Evolutionary conservation across 2,113 vertebrate genomes (phyloP).

Genomic region (Geococcyx californianus): DNA sequence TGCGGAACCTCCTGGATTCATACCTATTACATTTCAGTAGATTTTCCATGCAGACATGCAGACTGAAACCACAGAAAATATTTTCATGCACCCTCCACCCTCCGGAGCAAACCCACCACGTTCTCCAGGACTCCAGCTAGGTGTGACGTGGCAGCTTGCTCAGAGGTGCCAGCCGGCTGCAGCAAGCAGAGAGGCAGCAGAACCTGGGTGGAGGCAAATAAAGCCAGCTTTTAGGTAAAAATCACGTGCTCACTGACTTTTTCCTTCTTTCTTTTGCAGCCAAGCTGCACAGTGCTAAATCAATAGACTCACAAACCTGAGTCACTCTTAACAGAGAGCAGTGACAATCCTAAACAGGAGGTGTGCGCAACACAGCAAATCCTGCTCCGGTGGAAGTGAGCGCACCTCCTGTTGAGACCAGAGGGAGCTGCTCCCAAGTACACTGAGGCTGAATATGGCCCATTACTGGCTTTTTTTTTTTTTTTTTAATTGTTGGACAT

Average conservation of each 20-base stretch:
- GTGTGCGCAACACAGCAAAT: neutral
- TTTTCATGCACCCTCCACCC: constrained; percentile 53
- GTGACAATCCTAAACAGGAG: neutral
- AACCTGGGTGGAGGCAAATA: neutral
- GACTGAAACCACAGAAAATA: constrained; percentile 64
- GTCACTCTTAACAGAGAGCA: neutral
- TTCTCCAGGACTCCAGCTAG: neutral
- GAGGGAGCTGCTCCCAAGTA: neutral
- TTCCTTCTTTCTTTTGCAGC: neutral
- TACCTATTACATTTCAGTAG: constrained; percentile 21
- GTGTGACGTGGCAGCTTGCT: constrained; percentile 39
- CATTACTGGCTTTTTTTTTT: neutral
- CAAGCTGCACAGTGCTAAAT: neutral
- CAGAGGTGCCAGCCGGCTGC: constrained; percentile 12
- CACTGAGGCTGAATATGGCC: neutral
- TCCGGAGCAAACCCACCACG: constrained; percentile 47
- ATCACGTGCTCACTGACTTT: neutral
- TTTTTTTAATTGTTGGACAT: neutral
- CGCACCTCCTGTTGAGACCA: neutral
- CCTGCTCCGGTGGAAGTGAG: neutral
- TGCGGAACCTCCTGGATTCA: constrained; percentile 39
- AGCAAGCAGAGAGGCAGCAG: constrained; percentile 16
- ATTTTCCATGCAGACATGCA: constrained; percentile 47
- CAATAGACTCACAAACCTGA: neutral
- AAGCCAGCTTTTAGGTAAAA: constrained; percentile 13